phyloP scores from a whole-genome alignment of 2,113 vertebrate genomes.

The Octodon degus region DNA sequence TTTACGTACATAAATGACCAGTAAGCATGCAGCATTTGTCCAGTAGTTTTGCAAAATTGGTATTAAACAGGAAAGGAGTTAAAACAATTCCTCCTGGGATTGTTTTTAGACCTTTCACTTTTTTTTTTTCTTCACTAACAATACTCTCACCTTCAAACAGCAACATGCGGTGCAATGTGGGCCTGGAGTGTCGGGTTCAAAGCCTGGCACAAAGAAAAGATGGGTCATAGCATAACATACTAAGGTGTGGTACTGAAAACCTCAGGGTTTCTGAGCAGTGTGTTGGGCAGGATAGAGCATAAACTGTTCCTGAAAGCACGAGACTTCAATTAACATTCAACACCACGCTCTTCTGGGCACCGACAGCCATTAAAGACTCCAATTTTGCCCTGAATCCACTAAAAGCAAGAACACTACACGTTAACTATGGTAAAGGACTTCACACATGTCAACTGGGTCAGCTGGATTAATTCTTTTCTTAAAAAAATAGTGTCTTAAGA shows the following conservation, averaged over 20 bases:
- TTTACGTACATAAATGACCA: neutral
- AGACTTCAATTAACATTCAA: neutral
- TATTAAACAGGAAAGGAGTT: conserved; percentile 4
- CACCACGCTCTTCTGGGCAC: neutral
- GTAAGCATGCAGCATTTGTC: neutral
- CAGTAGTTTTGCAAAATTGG: neutral
- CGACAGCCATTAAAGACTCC: conserved; percentile 10
- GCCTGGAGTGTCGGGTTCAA: neutral
- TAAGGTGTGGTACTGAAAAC: neutral
- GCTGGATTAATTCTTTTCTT: neutral
- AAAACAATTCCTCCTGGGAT: neutral
- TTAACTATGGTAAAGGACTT: conserved; percentile 53
- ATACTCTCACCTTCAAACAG: conserved; percentile 11
- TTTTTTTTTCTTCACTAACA: neutral
- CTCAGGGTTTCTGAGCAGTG: neutral
- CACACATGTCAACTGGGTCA: conserved; percentile 1
- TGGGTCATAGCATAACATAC: neutral
- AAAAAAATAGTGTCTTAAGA: neutral
- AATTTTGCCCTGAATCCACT: conserved; percentile 29
- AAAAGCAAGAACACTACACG: conserved; percentile 40
- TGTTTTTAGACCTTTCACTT: neutral
- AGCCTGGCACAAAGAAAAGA: neutral
- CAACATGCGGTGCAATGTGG: neutral
- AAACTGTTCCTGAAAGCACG: neutral
- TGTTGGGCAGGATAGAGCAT: neutral